Evolutionary conservation across 2,888 invertebrate species (phyloP).

Genomic region (Caenorhabditis panamensis): DNA sequence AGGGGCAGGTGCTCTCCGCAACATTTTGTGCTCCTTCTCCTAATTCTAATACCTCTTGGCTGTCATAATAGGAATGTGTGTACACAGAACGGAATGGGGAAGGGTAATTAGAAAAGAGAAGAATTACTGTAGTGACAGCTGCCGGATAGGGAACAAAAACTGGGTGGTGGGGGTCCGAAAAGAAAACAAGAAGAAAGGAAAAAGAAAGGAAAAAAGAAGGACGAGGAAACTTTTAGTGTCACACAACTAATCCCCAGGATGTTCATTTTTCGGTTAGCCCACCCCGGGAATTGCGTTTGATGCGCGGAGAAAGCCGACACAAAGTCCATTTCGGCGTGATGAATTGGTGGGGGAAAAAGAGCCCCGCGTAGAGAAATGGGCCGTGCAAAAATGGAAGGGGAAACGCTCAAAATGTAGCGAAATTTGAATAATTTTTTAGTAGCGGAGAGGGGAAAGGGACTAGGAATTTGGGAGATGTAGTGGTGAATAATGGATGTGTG

Average conservation of each 20-base stretch:
- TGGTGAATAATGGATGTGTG: slow-evolving; percentile 39
- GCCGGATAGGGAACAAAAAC: neutral
- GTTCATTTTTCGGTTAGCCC: slow-evolving; percentile 28
- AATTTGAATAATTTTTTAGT: slow-evolving; percentile 4
- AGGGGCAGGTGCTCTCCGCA: slow-evolving; percentile 15
- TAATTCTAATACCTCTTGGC: slow-evolving; percentile 17
- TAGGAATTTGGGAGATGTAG: slow-evolving; percentile 48
- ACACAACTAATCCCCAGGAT: slow-evolving; percentile 42
- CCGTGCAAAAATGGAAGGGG: neutral
- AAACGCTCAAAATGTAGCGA: neutral
- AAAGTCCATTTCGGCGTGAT: slow-evolving; percentile 39
- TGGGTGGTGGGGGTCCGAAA: neutral
- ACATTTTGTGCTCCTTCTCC: slow-evolving; percentile 8
- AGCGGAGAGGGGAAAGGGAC: neutral
- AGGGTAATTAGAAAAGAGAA: slow-evolving; percentile 2
- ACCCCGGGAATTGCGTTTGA: slow-evolving; percentile 5
- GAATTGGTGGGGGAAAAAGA: slow-evolving; percentile 16
- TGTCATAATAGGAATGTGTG: slow-evolving; percentile 16
- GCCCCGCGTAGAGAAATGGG: too few relatives aligned
- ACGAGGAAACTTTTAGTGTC: slow-evolving; percentile 13
- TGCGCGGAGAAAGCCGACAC: slow-evolving; percentile 6
- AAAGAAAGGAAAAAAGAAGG: slow-evolving; percentile 5
- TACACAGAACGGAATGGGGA: neutral
- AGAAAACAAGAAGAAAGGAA: neutral
- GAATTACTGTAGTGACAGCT: slow-evolving; percentile 26